Evolutionary conservation across 2,797 vertebrate genomes (phyloP).

Genomic region (Taeniopygia guttata): DNA sequence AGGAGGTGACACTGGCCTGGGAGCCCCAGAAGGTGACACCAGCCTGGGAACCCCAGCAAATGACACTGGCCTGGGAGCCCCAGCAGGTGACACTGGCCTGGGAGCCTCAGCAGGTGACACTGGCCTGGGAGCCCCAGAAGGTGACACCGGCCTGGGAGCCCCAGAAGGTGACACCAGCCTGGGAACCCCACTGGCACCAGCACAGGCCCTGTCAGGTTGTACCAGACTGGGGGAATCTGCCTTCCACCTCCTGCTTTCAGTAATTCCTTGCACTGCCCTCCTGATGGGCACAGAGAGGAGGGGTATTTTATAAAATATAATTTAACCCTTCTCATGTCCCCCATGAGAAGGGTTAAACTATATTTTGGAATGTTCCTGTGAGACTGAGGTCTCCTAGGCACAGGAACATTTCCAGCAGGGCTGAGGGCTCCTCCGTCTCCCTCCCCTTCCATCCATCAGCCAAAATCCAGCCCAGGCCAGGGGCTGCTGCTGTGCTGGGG

Average conservation of each 20-base stretch:
- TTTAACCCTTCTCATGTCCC: too few relatives aligned
- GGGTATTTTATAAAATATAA: too few relatives aligned
- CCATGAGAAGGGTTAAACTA: fast-evolving
- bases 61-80: too few relatives aligned
- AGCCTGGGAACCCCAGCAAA: too few relatives aligned
- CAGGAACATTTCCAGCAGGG: background rate
- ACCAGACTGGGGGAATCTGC: background rate
- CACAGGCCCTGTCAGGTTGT: background rate
- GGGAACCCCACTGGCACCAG: fast-evolving
- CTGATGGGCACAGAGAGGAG: background rate
- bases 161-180: too few relatives aligned
- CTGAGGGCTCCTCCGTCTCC: background rate
- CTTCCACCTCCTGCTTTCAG: background rate
- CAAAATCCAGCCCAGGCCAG: background rate
- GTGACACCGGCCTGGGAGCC: too few relatives aligned
- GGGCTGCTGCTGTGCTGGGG: background rate
- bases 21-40: too few relatives aligned
- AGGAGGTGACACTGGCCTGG: too few relatives aligned
- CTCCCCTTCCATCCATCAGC: background rate
- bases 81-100: too few relatives aligned
- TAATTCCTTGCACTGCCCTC: background rate
- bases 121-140: too few relatives aligned
- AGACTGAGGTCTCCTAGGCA: background rate
- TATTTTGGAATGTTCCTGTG: background rate
- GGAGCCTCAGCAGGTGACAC: too few relatives aligned